Percentiles rank a stretch among this genome's conserved stretches.
Evolutionary conservation across 1,140 invertebrate genomes (phyloP).

Genomic region (Chymomyza costata): DNA sequence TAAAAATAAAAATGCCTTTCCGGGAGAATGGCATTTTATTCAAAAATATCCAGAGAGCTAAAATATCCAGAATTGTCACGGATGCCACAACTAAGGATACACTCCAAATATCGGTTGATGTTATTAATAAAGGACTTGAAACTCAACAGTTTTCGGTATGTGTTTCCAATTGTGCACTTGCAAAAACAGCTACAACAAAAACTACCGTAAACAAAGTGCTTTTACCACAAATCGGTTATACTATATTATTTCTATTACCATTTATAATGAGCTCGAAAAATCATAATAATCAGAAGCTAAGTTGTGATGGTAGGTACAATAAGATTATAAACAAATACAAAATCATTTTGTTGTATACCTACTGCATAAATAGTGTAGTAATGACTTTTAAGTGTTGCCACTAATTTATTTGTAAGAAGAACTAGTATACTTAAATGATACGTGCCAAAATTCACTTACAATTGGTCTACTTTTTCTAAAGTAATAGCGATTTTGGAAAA

Average conservation of each 20-base stretch:
- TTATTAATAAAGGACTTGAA: slow-evolving; percentile 50
- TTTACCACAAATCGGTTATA: slow-evolving; percentile 37
- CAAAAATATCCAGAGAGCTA: slow-evolving; percentile 22
- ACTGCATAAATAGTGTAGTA: too few relatives aligned
- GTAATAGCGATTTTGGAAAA: too few relatives aligned
- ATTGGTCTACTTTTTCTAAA: too few relatives aligned
- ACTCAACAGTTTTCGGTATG: slow-evolving; percentile 31
- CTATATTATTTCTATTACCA: slow-evolving; percentile 36
- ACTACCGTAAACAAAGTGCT: slow-evolving; percentile 21
- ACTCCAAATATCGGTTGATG: slow-evolving; percentile 42
- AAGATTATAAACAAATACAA: background rate
- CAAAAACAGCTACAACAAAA: slow-evolving; percentile 2
- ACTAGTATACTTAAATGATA: too few relatives aligned
- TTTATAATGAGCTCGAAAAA: slow-evolving; percentile 32
- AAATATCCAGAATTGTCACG: slow-evolving; percentile 44
- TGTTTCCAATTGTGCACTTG: slow-evolving; percentile 35
- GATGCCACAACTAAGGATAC: slow-evolving; percentile 59
- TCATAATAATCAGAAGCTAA: slow-evolving; percentile 37
- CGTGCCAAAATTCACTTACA: too few relatives aligned
- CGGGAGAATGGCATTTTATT: slow-evolving; percentile 27
- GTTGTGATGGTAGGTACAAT: slow-evolving; percentile 33
- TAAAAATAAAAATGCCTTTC: slow-evolving; percentile 52
- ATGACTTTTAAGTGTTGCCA: too few relatives aligned
- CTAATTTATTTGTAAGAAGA: too few relatives aligned
- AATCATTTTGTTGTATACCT: too few relatives aligned